A percentile compares a stretch with the other conserved stretches of the same genome.
Conservation (phyloP, 2,113 vertebrate genomes). For the Paraplagusia blochii region DNA sequence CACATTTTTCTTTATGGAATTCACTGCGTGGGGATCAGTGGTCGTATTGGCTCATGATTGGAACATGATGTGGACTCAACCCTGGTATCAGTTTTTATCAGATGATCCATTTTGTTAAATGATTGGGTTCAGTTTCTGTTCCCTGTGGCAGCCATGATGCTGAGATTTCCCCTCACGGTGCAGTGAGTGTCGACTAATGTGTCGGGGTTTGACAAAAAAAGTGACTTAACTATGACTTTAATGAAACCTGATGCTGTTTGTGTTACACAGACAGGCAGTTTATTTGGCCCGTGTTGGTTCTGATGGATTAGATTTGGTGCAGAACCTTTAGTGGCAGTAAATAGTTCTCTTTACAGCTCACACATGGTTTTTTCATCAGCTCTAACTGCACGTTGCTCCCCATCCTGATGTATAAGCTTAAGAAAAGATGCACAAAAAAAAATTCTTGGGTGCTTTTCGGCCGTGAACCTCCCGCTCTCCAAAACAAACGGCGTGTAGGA, state of each 20-base stretch:
- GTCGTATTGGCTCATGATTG: no score
- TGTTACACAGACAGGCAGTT: background rate
- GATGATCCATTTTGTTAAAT: no score
- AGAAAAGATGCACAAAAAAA: background rate
- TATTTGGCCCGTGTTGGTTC: conserved; percentile 13
- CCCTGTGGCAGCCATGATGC: no score
- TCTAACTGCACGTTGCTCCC: background rate
- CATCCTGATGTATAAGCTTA: conserved; percentile 3
- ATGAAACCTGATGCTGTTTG: conserved; percentile 23
- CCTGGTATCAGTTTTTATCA: no score
- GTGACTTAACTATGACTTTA: background rate
- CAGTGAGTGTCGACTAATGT: no score
- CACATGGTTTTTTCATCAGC: conserved; percentile 32
- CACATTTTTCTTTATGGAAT: no score
- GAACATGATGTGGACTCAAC: no score
- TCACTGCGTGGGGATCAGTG: no score
- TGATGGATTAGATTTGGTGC: conserved; percentile 6
- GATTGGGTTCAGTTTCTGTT: no score
- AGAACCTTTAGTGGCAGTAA: conserved; percentile 7
- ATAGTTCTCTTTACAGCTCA: background rate
- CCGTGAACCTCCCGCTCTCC: background rate
- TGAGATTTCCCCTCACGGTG: no score
- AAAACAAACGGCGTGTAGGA: conserved; percentile 17
- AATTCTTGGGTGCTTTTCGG: background rate
- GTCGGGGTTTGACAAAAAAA: no score